A percentile compares a stretch with the other conserved stretches of the same genome.
These are phyloP conservation scores for Heliconius charithonia DNA, from an alignment of 2,888 invertebrate genomes.

Conservation along the genomic window DNA sequence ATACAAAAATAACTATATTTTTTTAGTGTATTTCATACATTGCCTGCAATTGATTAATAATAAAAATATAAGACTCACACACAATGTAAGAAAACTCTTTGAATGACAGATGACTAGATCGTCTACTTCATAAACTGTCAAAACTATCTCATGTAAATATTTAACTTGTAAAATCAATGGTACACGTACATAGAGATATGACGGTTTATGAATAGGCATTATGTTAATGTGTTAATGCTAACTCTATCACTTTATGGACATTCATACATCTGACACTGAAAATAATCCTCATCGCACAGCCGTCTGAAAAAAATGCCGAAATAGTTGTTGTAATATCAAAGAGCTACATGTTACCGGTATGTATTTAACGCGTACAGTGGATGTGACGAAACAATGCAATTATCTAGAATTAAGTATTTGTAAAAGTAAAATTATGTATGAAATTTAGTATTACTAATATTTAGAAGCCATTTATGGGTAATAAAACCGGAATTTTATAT, in stretches of 20 bases:
- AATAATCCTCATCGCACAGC: slow-evolving; percentile 80
- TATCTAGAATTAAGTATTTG: background rate
- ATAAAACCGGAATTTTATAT: background rate
- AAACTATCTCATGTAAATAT: slow-evolving; percentile 31
- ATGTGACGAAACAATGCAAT: background rate
- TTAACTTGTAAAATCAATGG: background rate
- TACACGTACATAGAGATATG: slow-evolving; percentile 50
- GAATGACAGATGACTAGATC: slow-evolving; percentile 59
- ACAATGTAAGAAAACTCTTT: slow-evolving; percentile 60
- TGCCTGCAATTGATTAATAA: background rate
- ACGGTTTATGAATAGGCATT: slow-evolving; percentile 70
- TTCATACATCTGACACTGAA: slow-evolving; percentile 80
- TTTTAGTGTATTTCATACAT: background rate
- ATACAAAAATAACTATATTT: too few relatives aligned
- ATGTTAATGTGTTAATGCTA: slow-evolving; percentile 82
- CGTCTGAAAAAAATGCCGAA: slow-evolving; percentile 78
- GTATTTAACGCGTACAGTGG: slow-evolving; percentile 9
- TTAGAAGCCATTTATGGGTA: slow-evolving; percentile 13
- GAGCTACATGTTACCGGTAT: slow-evolving; percentile 60
- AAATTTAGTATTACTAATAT: background rate
- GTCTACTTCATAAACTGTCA: slow-evolving; percentile 77
- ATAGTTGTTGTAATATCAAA: slow-evolving; percentile 83
- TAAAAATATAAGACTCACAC: slow-evolving; percentile 4
- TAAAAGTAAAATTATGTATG: background rate
- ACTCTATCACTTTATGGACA: slow-evolving; percentile 78